phyloP scores from a whole-genome alignment of 2,888 invertebrate genomes.

The Zaprionus obscuricornis region DNA sequence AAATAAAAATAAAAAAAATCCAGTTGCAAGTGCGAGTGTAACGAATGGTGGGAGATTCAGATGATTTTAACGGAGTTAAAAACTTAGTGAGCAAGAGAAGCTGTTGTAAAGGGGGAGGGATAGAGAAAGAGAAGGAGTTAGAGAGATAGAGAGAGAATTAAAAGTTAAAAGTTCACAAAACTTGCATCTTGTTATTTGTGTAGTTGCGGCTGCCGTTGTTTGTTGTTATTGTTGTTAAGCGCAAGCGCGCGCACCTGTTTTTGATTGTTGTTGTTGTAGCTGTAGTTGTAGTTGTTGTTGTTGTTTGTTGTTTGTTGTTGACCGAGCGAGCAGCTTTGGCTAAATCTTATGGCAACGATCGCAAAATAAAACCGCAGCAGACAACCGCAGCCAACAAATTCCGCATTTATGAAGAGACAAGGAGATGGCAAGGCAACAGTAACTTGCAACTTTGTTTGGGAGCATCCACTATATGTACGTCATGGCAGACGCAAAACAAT shows the following conservation, averaged over 20 bases:
- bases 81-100: too few species aligned
- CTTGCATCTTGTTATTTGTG: slow-evolving; percentile 40
- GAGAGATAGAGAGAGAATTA: slow-evolving; percentile 1
- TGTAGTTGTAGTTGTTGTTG: slow-evolving; percentile 10
- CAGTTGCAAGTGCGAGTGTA: slow-evolving; percentile 42
- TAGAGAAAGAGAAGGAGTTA: background rate
- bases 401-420: slow-evolving; percentile 51
- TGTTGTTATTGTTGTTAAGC: slow-evolving; percentile 15
- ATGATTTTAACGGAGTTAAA: too few species aligned
- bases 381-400: slow-evolving; percentile 54
- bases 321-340: slow-evolving; percentile 25
- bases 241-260: slow-evolving; percentile 56
- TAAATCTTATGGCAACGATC: slow-evolving; percentile 54
- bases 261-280: slow-evolving; percentile 3
- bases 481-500: slow-evolving; percentile 4
- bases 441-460: slow-evolving; percentile 19
- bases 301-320: background rate
- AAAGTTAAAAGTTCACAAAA: slow-evolving; percentile 62
- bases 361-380: slow-evolving; percentile 38
- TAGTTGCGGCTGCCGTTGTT: background rate
- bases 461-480: too few species aligned
- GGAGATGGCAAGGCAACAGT: slow-evolving; percentile 20
- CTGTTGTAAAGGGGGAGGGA: background rate
- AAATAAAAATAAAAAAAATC: too few species aligned
- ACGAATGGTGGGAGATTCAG: too few species aligned